Conservation (phyloP, 2,888 invertebrate genomes). For the Dryococelus australis region DNA sequence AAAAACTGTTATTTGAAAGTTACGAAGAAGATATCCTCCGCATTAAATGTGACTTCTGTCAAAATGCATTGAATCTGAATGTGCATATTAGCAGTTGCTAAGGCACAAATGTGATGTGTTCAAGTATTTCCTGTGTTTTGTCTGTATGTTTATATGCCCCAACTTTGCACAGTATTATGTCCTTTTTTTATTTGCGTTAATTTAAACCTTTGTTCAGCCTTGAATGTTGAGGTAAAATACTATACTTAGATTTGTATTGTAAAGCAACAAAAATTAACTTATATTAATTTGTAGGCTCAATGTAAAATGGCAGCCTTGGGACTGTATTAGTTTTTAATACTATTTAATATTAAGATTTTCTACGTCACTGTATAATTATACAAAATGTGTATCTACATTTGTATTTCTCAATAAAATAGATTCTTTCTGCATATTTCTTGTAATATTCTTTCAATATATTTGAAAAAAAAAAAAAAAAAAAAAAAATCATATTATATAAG, state of each 20-base stretch:
- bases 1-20: background rate
- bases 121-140: background rate
- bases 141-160: background rate
- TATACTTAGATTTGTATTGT: background rate
- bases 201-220: background rate
- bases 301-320: too few species aligned
- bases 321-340: too few species aligned
- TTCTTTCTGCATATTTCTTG: background rate
- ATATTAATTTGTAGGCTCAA: too few species aligned
- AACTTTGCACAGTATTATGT: conserved; percentile 9
- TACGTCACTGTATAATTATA: background rate
- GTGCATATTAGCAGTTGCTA: background rate
- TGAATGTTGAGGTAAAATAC: background rate
- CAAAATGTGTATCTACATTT: background rate
- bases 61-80: background rate
- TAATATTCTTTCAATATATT: too few species aligned
- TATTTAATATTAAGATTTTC: background rate
- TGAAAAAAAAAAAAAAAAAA: too few species aligned
- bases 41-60: background rate
- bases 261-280: background rate
- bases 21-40: background rate
- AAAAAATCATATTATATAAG: too few species aligned
- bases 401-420: background rate
- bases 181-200: background rate
- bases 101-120: background rate